Percentiles rank a stretch among this genome's conserved stretches.
Evolutionary conservation across 1,140 invertebrate genomes (phyloP).

Genomic region (Lepidurus apus): DNA sequence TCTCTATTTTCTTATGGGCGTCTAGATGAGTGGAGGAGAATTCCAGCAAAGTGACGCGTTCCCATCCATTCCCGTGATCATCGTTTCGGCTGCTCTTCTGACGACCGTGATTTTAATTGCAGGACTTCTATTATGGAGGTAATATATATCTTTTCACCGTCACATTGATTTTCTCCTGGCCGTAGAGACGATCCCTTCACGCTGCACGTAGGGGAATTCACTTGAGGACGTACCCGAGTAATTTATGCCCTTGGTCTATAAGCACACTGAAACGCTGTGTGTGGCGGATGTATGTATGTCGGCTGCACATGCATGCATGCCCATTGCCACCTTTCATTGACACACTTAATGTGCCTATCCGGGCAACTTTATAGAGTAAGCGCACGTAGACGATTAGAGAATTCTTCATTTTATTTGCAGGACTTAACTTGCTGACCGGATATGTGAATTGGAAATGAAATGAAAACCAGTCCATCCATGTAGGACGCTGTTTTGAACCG

Average conservation of each 20-base stretch:
- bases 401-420: not conserved
- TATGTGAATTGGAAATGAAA: not conserved
- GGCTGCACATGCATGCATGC: not conserved
- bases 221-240: not conserved
- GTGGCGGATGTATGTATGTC: not conserved
- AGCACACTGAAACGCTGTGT: not conserved
- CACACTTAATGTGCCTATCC: not conserved
- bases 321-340: not conserved
- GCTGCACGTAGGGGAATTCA: not conserved
- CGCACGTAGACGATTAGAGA: not conserved
- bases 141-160: not conserved
- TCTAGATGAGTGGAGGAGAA: conserved; percentile 3
- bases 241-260: not conserved
- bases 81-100: not conserved
- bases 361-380: not conserved
- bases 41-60: conserved; percentile 7
- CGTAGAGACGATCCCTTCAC: no score
- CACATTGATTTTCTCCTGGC: not conserved
- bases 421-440: not conserved
- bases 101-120: not conserved
- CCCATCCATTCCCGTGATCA: not conserved
- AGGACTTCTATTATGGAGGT: conserved; percentile 2
- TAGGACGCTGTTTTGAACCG: no score
- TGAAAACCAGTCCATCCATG: not conserved
- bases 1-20: not conserved